These are phyloP conservation scores for Schizopygopsis malacanthus DNA, from an alignment of 2,797 vertebrate genomes.

Conservation along the genomic window DNA sequence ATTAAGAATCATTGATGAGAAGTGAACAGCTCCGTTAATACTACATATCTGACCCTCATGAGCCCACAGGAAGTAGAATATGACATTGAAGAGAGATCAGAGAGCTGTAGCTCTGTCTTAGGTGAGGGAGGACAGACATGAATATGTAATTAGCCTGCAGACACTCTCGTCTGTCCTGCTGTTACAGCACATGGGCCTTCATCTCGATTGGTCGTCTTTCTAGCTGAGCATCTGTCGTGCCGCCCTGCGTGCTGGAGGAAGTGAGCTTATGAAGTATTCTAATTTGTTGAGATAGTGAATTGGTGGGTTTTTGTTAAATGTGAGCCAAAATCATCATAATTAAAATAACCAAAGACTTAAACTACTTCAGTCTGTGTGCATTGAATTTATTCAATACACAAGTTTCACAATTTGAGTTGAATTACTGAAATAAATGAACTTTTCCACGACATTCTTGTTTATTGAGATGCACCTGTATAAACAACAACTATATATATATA, in stretches of 20 bases:
- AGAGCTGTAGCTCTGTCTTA: constrained; percentile 30
- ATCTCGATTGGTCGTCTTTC: constrained; percentile 37
- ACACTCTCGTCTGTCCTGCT: constrained; percentile 43
- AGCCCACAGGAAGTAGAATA: not conserved
- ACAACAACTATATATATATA: too few species aligned
- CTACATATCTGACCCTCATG: not conserved
- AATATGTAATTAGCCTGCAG: constrained; percentile 45
- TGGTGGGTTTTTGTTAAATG: too few species aligned
- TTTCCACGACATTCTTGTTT: too few species aligned
- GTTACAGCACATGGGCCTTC: constrained; percentile 43
- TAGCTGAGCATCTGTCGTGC: constrained; percentile 66
- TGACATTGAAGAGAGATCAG: constrained; percentile 3
- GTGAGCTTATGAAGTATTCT: constrained; percentile 27
- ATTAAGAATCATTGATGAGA: constrained; percentile 48
- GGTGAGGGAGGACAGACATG: constrained; percentile 42
- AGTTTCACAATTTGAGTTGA: too few species aligned
- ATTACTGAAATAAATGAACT: too few species aligned
- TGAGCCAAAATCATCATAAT: too few species aligned
- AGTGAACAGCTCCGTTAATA: constrained; percentile 1
- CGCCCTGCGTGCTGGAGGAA: constrained; percentile 42
- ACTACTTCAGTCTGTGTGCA: too few species aligned
- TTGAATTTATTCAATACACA: too few species aligned
- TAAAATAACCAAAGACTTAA: too few species aligned
- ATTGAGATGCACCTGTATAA: too few species aligned
- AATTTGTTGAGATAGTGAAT: too few species aligned